Conservation (phyloP, 2,888 invertebrate genomes). For the Orthonevra nobilis region DNA sequence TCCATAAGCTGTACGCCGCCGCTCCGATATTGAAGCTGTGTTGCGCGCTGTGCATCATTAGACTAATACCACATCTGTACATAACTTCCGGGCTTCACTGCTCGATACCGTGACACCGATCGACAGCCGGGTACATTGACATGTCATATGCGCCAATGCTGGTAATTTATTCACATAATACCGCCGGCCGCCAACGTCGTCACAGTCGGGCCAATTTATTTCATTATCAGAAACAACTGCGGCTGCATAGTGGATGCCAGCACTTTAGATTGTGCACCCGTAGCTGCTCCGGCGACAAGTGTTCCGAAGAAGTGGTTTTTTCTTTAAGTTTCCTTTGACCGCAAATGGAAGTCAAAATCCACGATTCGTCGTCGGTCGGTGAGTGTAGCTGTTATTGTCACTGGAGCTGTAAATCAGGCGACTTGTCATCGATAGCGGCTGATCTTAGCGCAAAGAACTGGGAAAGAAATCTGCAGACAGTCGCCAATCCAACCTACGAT, state of each 20-base stretch:
- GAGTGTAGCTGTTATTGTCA: conserved; percentile 43
- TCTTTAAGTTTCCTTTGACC: conserved; percentile 26
- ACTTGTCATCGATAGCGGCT: conserved; percentile 65
- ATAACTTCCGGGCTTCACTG: conserved; percentile 53
- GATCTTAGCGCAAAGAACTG: conserved; percentile 29
- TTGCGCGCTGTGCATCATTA: conserved; percentile 46
- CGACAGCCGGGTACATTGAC: conserved; percentile 64
- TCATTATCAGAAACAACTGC: conserved; percentile 52
- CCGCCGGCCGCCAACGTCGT: neutral
- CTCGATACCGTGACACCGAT: conserved; percentile 55
- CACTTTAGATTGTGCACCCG: conserved; percentile 32
- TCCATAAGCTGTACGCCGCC: conserved; percentile 11
- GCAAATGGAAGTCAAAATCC: conserved; percentile 58
- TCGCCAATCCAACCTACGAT: conserved; percentile 63
- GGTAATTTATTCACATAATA: conserved; percentile 57
- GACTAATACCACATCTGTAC: conserved; percentile 45
- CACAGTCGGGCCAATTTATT: conserved; percentile 58
- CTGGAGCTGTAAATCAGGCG: conserved; percentile 63
- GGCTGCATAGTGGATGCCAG: conserved; percentile 40
- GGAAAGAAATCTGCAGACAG: conserved; percentile 40
- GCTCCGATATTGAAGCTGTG: conserved; percentile 24
- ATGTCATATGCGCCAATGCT: conserved; percentile 60
- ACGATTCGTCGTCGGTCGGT: conserved; percentile 44
- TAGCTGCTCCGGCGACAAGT: conserved; percentile 57
- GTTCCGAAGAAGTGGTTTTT: conserved; percentile 11